Percentiles rank a stretch among this genome's conserved stretches.
Evolutionary conservation across 2,797 vertebrate genomes (phyloP).

Genomic region (Synanceia verrucosa): DNA sequence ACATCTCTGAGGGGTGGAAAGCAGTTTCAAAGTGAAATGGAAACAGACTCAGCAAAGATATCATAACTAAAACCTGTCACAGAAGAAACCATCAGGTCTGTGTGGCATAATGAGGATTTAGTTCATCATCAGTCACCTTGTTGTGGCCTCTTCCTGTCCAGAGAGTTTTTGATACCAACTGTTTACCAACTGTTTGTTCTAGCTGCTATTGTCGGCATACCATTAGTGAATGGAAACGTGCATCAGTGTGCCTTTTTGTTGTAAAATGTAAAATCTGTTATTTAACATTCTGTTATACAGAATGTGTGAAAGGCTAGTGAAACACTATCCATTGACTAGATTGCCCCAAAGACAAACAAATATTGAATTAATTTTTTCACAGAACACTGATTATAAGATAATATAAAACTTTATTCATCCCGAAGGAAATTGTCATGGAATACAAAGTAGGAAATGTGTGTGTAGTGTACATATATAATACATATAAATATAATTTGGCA

Average conservation of each 20-base stretch:
- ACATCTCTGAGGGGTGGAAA: slow-evolving; percentile 7
- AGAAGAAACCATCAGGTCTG: not conserved
- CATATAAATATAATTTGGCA: no score
- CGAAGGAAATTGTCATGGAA: no score
- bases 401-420: no score
- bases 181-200: not conserved
- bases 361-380: no score
- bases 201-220: not conserved
- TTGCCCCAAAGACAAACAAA: not conserved
- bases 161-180: not conserved
- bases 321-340: not conserved
- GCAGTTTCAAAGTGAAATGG: not conserved
- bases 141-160: not conserved
- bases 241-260: not conserved
- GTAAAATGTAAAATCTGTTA: not conserved
- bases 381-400: no score
- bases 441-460: no score
- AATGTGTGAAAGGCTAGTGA: not conserved
- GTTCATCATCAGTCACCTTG: not conserved
- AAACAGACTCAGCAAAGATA: not conserved
- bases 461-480: no score
- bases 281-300: not conserved
- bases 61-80: not conserved
- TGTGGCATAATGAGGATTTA: not conserved
- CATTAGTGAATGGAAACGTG: not conserved